phyloP scores from a whole-genome alignment of 2,113 vertebrate species.

The Charina bottae region DNA sequence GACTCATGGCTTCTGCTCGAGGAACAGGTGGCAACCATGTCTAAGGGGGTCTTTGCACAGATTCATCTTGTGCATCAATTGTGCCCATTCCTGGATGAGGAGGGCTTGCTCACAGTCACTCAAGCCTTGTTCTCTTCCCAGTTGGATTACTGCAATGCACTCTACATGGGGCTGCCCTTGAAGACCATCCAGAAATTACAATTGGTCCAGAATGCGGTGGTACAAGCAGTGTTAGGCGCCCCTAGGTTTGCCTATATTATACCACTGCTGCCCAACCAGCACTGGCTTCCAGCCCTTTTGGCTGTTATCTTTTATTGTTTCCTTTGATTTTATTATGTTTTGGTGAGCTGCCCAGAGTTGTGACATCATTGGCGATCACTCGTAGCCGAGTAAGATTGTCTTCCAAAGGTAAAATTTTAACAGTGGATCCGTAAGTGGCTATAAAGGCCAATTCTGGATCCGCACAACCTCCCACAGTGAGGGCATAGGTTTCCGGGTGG shows the following conservation, averaged over 20 bases:
- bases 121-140: not conserved
- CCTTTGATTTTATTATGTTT: not conserved
- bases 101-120: not conserved
- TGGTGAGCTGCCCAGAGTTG: not conserved
- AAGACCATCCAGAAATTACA: not conserved
- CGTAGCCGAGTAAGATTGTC: too few species aligned
- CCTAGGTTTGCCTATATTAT: not conserved
- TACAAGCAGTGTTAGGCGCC: not conserved
- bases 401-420: too few species aligned
- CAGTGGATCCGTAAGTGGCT: too few species aligned
- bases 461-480: too few species aligned
- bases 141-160: not conserved
- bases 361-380: too few species aligned
- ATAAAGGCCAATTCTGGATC: too few species aligned
- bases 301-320: not conserved
- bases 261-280: not conserved
- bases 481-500: too few species aligned
- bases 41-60: too few species aligned
- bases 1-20: not conserved
- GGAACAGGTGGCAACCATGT: not conserved
- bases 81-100: not conserved
- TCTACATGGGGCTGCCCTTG: not conserved
- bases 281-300: not conserved
- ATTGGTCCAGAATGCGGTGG: not conserved
- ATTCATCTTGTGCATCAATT: not conserved